Evolutionary conservation across 2,113 vertebrate genomes (phyloP).

Genomic region (Boulengeromyrus knoepffleri): DNA sequence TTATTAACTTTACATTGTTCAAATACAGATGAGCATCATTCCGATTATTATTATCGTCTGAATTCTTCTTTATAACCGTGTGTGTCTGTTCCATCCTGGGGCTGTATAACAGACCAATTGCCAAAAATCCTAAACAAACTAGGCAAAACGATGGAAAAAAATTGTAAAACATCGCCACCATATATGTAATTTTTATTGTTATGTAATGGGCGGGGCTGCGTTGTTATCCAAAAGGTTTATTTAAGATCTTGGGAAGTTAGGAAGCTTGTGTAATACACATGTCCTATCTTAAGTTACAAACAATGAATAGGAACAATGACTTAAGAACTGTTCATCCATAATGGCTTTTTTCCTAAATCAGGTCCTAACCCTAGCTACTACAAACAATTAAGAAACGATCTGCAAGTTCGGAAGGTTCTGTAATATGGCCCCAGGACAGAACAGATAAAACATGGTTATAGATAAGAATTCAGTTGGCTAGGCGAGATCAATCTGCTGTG

Average conservation of each 20-base stretch:
- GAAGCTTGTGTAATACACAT: background rate
- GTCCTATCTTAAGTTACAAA: background rate
- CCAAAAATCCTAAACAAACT: background rate
- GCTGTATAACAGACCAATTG: background rate
- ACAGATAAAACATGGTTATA: background rate
- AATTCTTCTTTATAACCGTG: background rate
- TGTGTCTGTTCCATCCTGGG: background rate
- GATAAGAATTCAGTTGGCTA: background rate
- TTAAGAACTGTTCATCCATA: background rate
- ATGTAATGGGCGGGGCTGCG: background rate
- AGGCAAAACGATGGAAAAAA: background rate
- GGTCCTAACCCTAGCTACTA: background rate
- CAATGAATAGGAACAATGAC: background rate
- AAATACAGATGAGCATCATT: background rate
- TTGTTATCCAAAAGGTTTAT: background rate
- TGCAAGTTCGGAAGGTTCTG: too few relatives aligned
- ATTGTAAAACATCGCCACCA: background rate
- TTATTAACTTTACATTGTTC: background rate
- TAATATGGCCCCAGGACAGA: too few relatives aligned
- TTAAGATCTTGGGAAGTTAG: background rate
- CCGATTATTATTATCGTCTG: background rate
- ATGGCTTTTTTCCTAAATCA: background rate
- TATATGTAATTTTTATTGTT: background rate
- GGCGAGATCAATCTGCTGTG: background rate
- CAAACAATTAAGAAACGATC: background rate